Conservation (phyloP, 2,797 vertebrate genomes). For the Discoglossus pictus region DNA sequence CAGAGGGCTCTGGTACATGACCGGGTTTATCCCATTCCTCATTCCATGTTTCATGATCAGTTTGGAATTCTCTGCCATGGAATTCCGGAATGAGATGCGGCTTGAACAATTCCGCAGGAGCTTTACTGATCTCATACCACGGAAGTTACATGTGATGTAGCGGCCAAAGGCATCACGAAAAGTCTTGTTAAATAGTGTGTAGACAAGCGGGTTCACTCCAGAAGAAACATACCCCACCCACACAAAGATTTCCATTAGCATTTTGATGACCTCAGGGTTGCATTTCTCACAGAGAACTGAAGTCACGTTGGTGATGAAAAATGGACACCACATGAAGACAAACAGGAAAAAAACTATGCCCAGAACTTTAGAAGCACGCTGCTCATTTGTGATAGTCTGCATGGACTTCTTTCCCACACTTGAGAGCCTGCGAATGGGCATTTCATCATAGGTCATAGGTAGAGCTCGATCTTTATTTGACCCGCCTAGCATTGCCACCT, state of each 20-base stretch:
- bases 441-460: constrained; percentile 60
- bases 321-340: constrained; percentile 97
- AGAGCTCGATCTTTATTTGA: constrained; percentile 65
- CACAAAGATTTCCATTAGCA: constrained; percentile 92
- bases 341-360: constrained; percentile 97
- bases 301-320: constrained; percentile 95
- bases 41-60: constrained; percentile 86
- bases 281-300: constrained; percentile 87
- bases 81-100: constrained; percentile 79
- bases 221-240: constrained; percentile 98
- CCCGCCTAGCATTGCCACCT: constrained; percentile 73
- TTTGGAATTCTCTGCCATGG: constrained; percentile 87
- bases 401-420: constrained; percentile 89
- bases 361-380: constrained; percentile 93
- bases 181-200: constrained; percentile 96
- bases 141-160: constrained; percentile 92
- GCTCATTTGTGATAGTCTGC: constrained; percentile 93
- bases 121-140: constrained; percentile 59
- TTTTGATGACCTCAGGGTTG: constrained; percentile 72
- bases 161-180: constrained; percentile 91
- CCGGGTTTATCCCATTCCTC: constrained; percentile 84
- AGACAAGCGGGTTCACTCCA: constrained; percentile 94
- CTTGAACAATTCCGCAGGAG: constrained; percentile 68
- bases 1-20: constrained; percentile 82
- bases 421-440: constrained; percentile 78